These are phyloP conservation scores for Himalopsyche kuldschensis DNA, from an alignment of 2,888 invertebrate species.

Conservation along the genomic window DNA sequence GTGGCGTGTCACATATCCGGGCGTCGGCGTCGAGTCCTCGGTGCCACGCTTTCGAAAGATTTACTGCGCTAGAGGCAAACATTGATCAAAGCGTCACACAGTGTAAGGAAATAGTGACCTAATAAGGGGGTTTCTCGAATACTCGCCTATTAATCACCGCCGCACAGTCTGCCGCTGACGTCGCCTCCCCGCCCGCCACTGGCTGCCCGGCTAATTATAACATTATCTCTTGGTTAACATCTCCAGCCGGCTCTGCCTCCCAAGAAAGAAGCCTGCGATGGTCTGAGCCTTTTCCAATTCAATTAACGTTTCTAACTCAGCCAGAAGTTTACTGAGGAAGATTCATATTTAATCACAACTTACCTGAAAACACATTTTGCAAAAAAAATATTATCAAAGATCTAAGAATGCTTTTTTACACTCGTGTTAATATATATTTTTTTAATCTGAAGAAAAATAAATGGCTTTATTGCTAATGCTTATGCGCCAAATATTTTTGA, in stretches of 20 bases:
- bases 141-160: slow-evolving; percentile 32
- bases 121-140: slow-evolving; percentile 7
- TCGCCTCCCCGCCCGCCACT: background rate
- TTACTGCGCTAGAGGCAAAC: background rate
- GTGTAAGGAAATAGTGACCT: slow-evolving; percentile 7
- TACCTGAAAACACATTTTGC: too few species aligned
- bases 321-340: background rate
- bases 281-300: background rate
- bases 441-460: too few species aligned
- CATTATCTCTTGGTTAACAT: slow-evolving; percentile 31
- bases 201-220: slow-evolving; percentile 25
- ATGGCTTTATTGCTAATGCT: too few species aligned
- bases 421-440: too few species aligned
- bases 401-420: too few species aligned
- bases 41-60: background rate
- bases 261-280: background rate
- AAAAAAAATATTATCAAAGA: too few species aligned
- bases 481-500: too few species aligned
- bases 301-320: background rate
- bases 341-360: too few species aligned
- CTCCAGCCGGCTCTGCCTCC: background rate
- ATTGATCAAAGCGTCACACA: slow-evolving; percentile 4
- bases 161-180: slow-evolving; percentile 33
- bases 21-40: background rate
- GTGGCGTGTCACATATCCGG: background rate